phyloP scores from a whole-genome alignment of 2,113 vertebrate genomes.

The Edolisoma coerulescens region DNA sequence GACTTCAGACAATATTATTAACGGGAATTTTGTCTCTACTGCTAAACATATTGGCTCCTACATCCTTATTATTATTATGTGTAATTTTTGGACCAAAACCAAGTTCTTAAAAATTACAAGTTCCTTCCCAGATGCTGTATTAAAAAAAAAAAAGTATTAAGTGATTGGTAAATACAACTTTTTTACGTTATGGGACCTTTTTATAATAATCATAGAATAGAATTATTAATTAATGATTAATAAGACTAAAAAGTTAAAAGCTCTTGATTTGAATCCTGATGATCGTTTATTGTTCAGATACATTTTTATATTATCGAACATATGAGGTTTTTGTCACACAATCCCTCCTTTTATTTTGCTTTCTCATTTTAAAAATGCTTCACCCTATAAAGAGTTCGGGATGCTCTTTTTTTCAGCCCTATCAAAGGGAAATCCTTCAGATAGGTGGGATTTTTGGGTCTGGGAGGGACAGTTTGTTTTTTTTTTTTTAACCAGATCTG shows the following conservation, averaged over 20 bases:
- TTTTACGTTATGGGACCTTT: not conserved
- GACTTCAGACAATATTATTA: not conserved
- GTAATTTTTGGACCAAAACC: not conserved
- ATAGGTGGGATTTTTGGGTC: not conserved
- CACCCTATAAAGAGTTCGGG: not conserved
- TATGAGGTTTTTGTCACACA: not conserved
- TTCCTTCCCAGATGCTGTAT: not conserved
- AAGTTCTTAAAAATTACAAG: not conserved
- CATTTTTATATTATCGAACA: not conserved
- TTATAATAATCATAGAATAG: not conserved
- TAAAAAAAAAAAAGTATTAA: not conserved
- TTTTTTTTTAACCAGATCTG: not conserved
- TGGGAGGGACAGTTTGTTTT: not conserved
- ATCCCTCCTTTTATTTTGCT: not conserved
- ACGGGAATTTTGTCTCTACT: not conserved
- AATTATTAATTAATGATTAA: not conserved
- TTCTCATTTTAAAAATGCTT: not conserved
- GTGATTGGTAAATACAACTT: not conserved
- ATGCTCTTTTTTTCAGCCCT: not conserved
- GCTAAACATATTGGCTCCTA: not conserved
- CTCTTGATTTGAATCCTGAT: not conserved
- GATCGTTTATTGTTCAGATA: not conserved
- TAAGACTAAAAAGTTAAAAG: not conserved
- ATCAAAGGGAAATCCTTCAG: slow-evolving; percentile 23
- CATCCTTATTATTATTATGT: not conserved